A percentile compares a stretch with the other conserved stretches of the same genome.
phyloP scores from a whole-genome alignment of 2,113 vertebrate genomes.

The Eleginops maclovinus region DNA sequence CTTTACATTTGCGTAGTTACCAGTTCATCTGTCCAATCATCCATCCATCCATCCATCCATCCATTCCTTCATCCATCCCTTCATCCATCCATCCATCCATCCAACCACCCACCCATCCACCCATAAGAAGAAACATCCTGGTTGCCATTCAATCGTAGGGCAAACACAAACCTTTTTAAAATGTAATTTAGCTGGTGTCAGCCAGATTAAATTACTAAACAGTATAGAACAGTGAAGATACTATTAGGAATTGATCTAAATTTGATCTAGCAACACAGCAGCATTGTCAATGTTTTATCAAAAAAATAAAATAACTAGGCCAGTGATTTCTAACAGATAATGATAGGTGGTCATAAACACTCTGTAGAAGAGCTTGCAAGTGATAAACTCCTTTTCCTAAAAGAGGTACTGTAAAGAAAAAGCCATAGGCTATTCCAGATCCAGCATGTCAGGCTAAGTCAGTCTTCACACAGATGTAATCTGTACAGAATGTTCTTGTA shows the following conservation, averaged over 20 bases:
- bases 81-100: slow-evolving; percentile 22
- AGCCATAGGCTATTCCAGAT: background rate
- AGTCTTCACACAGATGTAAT: background rate
- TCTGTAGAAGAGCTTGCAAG: background rate
- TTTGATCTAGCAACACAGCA: background rate
- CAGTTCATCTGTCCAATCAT: slow-evolving; percentile 38
- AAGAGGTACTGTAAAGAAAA: background rate
- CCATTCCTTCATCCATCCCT: slow-evolving; percentile 13
- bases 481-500: background rate
- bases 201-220: slow-evolving; percentile 14
- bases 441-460: slow-evolving; percentile 5
- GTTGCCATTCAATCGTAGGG: slow-evolving; percentile 32
- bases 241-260: background rate
- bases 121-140: slow-evolving; percentile 54
- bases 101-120: slow-evolving; percentile 15
- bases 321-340: background rate
- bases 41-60: slow-evolving; percentile 20
- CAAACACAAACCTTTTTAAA: slow-evolving; percentile 20
- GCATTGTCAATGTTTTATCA: too few species aligned
- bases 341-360: background rate
- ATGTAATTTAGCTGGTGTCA: background rate
- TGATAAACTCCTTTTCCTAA: background rate
- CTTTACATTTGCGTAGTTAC: slow-evolving; percentile 57
- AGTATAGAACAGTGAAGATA: background rate
- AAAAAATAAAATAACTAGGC: background rate